Evolutionary conservation across 2,113 vertebrate species (phyloP), one percentile per base, ranked within the genome.

Genomic region (Noctilio leporinus): DNA sequence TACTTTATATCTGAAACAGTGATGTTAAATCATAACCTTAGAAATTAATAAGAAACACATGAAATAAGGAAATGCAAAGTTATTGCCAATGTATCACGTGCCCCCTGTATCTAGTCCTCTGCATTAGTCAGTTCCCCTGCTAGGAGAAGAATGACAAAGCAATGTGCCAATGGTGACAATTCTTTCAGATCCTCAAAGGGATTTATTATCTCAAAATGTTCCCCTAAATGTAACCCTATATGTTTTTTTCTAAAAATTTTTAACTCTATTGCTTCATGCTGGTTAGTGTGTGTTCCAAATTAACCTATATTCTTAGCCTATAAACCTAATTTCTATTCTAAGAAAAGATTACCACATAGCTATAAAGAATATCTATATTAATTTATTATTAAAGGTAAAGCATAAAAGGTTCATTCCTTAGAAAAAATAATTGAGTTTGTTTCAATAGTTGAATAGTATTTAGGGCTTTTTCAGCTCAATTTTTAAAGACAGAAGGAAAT

Each of bases 241-340:
- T 87, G 83, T 64, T 24, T 87, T 86, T 72, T 88, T 94, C n/a
- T 80, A 24, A 57, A 95, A 67, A 19, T 40, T 35, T 82, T 86
- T 43, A 75, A 78, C 72, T 89, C 53, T 77, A 95, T 95, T 22
- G 3, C 80, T 89, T 95, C 49, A 75, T 78, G 64, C 49, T 77
- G 9, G 51, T 81, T 77, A 92, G 76, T 84, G 40, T 90, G 64
- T 59, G 30, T 24, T 94, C 45, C 81, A 77, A 69, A 51, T 80
- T 93, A 96, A 62, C 89, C 86, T 95, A 73, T 75, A 87, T 96
- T 87, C 82, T 64, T 95, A 96, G 67, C 91, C 96, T 96, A 94
- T 62, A 96, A 96, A 96, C 96, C 95, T 93, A 73, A 91, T 96
- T 97, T 96, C 70, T 90, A 51, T 55, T 59, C 53, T 55, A 24